Base-by-base conservation (phyloP, 2,888 invertebrate species). In the Leptinotarsa juncta region DNA sequence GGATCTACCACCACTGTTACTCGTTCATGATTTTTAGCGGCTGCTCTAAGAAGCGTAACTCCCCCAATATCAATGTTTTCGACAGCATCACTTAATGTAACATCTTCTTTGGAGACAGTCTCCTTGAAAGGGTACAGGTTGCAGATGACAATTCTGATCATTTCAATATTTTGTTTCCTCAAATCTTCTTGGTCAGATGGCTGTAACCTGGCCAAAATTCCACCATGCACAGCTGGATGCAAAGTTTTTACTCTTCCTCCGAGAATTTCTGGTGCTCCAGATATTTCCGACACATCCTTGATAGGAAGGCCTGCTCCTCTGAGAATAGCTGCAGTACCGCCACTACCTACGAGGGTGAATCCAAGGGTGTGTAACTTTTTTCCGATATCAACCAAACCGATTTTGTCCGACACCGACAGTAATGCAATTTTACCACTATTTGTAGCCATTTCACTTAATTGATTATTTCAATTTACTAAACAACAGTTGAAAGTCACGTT, bases 1-100 rank as follows among this genome's bases (percentile, higher is more conserved):
- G 97, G 96, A 87, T 99, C 98, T 86, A 97, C 97, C 74, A 99
- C 88, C 23, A 99, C 95, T 0, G 97, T 97, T 10, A 99, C 99
- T 84, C 98, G 92, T 65, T 93, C 92, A 87, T 98, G 97, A 89
- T 99, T 99, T 89, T 99, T 99, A 3, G 98, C 99, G 12, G 98
- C 99, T 2, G 99, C 98, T 82, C 99, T 90, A 23, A 99, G 88
- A 26, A 99, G 88, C 3, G 99, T 97, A 0, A 99, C 99, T 23
- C 99, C 99, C 81, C 97, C 97, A 80, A 98, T 98, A 86, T 98
- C 98, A 80, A 99, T 96, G 85, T 98, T 97, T 88, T 99, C 98
- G 1, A 99, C 94, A 0, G 98, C 98, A 87, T 97, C 96, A 4
- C 92, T 92, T 15, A 96, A 89, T 0, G 93, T 94, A 0, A 96